Evolutionary conservation across 2,113 vertebrate species (phyloP).

Genomic region (Alethe diademata): DNA sequence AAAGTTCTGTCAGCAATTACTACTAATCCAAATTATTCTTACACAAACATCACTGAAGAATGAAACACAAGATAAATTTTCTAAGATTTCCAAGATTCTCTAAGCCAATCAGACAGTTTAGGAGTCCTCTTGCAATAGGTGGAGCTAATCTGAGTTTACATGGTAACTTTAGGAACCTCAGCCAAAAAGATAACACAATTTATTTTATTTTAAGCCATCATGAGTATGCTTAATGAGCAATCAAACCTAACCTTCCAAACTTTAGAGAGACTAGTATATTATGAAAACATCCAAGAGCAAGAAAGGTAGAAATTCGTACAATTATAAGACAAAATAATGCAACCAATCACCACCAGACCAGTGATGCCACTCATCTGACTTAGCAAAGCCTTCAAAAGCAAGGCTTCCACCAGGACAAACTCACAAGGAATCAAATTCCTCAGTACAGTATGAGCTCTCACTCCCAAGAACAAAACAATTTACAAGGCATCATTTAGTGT

Average conservation of each 20-base stretch:
- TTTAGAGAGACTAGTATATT: background rate
- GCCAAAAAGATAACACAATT: background rate
- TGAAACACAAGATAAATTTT: background rate
- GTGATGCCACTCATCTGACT: accelerated
- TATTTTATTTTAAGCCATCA: background rate
- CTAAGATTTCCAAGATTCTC: background rate
- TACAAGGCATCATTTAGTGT: background rate
- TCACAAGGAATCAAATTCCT: background rate
- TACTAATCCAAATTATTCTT: background rate
- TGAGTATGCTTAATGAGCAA: background rate
- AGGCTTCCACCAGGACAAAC: background rate
- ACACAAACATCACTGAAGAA: background rate
- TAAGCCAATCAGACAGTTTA: background rate
- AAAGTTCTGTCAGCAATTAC: background rate
- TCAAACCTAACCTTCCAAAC: background rate
- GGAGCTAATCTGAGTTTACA: background rate
- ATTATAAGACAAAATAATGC: background rate
- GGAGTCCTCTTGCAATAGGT: background rate
- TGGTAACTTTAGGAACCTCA: background rate
- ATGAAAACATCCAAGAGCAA: background rate
- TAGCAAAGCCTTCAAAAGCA: background rate
- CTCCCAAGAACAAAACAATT: background rate
- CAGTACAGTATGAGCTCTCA: background rate
- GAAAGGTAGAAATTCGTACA: background rate
- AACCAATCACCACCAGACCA: accelerated